phyloP scores from a whole-genome alignment of 2,113 vertebrate species.

The Opisthocomus hoazin region DNA sequence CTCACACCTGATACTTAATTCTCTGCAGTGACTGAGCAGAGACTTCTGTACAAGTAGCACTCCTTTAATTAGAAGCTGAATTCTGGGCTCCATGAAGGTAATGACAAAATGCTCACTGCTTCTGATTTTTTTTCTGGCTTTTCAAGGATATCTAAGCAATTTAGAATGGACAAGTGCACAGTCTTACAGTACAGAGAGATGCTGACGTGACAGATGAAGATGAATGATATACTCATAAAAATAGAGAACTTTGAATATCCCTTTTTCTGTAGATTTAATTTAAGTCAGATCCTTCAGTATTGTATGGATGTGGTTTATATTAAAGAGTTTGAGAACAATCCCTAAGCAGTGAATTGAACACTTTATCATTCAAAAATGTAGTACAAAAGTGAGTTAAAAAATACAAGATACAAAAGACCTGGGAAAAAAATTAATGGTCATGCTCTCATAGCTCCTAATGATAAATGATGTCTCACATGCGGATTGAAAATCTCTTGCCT shows the following conservation, averaged over 20 bases:
- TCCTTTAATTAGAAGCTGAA: background rate
- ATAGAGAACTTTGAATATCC: background rate
- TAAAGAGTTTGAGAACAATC: constrained; percentile 36
- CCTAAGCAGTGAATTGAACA: background rate
- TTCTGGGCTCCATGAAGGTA: background rate
- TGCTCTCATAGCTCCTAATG: background rate
- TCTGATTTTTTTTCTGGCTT: background rate
- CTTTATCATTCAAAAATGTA: constrained; percentile 34
- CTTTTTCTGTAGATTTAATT: constrained; percentile 11
- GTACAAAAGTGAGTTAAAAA: constrained; percentile 44
- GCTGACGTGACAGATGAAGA: constrained; percentile 6
- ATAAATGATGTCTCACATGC: background rate
- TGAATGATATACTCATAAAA: background rate
- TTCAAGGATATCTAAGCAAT: background rate
- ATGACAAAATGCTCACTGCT: background rate
- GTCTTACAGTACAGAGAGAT: background rate
- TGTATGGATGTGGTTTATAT: constrained; percentile 29
- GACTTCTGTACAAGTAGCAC: background rate
- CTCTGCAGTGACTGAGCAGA: background rate
- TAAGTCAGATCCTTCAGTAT: constrained; percentile 25
- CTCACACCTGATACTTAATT: background rate
- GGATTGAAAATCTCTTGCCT: constrained; percentile 29
- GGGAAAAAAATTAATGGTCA: constrained; percentile 3
- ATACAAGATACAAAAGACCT: background rate
- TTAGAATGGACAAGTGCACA: background rate